Evolutionary conservation across 2,113 vertebrate species (phyloP), one percentile per base, ranked within the genome.

Genomic region (Serilophus lunatus): DNA sequence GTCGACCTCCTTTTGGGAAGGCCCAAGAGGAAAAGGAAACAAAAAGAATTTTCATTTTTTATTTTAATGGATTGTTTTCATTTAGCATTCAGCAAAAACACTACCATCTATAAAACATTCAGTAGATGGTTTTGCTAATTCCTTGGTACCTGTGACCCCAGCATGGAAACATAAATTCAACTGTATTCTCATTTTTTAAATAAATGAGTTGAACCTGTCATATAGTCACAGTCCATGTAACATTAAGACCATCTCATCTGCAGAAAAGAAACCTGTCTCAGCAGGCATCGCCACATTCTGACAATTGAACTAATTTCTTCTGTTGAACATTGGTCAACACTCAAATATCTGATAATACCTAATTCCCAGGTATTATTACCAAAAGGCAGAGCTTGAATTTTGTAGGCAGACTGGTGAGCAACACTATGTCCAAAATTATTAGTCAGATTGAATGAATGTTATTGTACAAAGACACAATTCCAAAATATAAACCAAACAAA

Each of bases 21-120:
- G 80, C 96, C 96, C 94, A 95, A 95, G 94, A 97, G 96, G 90
- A 90, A 96, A 93, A 90, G 68, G 94, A 96, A 98, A 97, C 97
- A 98, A 97, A 97, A 98, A 97, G 96, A 96, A 97, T 97, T 97
- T 97, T 96, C 84, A 96, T 96, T 97, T 96, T 97, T 94, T 95
- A 94, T 92, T 96, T 96, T 92, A 97, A 97, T 88, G 96, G 88
- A 97, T 97, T 90, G 63, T 95, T 98, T 97, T 96, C 88, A 97
- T 94, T 95, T 97, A 97, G 95, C 88, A 97, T 96, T 96, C 97
- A 96, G 96, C 70, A 96, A 92, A 97, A 96, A 35, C 70, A 82
- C 47, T 69, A 75, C 50, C 57, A 76, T 81, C 72, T 63, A 84
- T 95, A 61, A 93, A 96, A 93, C 88, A 74, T 87, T 79, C 56